phyloP scores from a whole-genome alignment of 2,797 vertebrate species.

The Borostomias antarcticus region DNA sequence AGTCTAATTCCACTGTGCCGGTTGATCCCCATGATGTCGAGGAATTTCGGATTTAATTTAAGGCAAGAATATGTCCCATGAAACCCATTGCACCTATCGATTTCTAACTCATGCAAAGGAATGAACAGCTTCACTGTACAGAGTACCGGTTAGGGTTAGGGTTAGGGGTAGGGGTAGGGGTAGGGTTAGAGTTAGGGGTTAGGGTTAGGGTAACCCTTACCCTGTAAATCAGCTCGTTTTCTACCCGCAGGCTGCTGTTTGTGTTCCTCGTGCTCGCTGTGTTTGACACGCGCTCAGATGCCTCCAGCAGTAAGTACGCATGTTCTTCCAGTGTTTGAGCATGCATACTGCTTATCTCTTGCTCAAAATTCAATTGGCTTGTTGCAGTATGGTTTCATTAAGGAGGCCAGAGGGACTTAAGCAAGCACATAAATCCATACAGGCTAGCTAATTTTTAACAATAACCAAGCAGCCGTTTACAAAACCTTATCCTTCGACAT shows the following conservation, averaged over 20 bases:
- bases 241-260: conserved; percentile 41
- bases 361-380: too few relatives aligned
- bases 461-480: too few relatives aligned
- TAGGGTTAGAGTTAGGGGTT: too few relatives aligned
- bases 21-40: conserved; percentile 11
- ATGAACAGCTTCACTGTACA: too few relatives aligned
- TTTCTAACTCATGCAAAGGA: too few relatives aligned
- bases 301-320: neutral
- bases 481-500: too few relatives aligned
- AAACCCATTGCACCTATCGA: neutral
- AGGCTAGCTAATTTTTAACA: neutral
- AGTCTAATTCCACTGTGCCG: neutral
- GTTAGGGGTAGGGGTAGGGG: too few relatives aligned
- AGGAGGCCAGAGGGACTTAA: neutral
- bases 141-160: neutral
- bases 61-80: conserved; percentile 20
- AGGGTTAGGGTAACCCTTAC: too few relatives aligned
- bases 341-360: neutral
- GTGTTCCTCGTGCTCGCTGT: neutral
- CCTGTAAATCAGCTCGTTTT: neutral
- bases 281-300: neutral
- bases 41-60: conserved; percentile 4
- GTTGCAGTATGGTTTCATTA: too few relatives aligned
- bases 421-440: neutral
- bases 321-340: neutral